Percentiles rank a stretch among this genome's conserved stretches.
These are phyloP conservation scores for Melospiza melodia DNA, from an alignment of 2,113 vertebrate species.

Conservation along the genomic window DNA sequence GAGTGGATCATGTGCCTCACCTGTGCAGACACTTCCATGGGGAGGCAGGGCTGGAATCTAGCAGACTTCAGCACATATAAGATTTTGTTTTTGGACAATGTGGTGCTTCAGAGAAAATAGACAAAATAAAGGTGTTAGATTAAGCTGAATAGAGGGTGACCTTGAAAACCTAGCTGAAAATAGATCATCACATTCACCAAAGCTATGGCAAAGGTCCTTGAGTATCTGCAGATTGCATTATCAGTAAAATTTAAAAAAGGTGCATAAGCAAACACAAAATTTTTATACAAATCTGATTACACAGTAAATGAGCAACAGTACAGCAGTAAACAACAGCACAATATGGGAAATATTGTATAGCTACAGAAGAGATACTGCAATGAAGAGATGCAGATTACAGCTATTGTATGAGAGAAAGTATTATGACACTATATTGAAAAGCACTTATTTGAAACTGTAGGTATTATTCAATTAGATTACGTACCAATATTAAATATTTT, in stretches of 20 bases:
- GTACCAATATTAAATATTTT: not conserved
- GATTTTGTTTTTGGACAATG: not conserved
- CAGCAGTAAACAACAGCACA: not conserved
- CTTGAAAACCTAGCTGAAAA: not conserved
- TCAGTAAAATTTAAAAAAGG: not conserved
- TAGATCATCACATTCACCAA: not conserved
- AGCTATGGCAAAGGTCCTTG: not conserved
- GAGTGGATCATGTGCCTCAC: not conserved
- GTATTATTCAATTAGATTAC: not conserved
- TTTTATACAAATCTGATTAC: not conserved
- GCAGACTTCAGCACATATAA: not conserved
- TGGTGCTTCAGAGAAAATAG: not conserved
- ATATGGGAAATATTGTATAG: not conserved
- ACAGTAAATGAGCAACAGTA: not conserved
- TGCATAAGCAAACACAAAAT: not conserved
- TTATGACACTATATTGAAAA: not conserved
- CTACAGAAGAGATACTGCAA: not conserved
- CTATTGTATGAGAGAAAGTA: not conserved
- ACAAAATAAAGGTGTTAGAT: not conserved
- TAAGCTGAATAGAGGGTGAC: not conserved
- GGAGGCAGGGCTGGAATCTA: not conserved
- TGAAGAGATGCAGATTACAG: not conserved
- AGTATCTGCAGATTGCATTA: not conserved
- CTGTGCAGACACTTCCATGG: accelerated
- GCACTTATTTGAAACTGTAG: not conserved